Evolutionary conservation across 2,113 vertebrate genomes (phyloP), one percentile per base, ranked within the genome.

Genomic region (Cheirogaleus medius): DNA sequence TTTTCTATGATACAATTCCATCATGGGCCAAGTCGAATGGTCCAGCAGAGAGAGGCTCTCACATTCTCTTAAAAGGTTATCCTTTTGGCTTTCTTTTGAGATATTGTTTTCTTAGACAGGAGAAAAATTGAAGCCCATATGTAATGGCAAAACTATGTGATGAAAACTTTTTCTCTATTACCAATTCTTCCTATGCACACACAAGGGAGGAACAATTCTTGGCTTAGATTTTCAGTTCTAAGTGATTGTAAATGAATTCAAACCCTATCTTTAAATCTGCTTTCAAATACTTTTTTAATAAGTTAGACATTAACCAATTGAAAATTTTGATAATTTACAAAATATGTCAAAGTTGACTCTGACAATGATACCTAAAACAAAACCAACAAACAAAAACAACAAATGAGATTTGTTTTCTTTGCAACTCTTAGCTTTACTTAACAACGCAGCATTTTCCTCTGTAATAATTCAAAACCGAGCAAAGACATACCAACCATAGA

Each of bases 1-100:
- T 97, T 96, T 92, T 95, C 92, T 93, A 74, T 83, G 87, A 95
- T 90, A 88, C 49, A 82, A 95, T 96, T 93, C 73, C 81, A 96
- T 97, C 85, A 81, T 44, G 54, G 81, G 27, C 92, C 90, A 92
- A 80, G 84, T 20, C 18, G n/a, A 95, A 93, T 29, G 54, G 94
- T 49, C 64, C 76, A 92, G 85, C 47, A 64, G 95, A 97, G 64
- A 94, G 68, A 96, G 20, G 13, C 39, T 87, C 52, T 95, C 87
- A 73, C 74, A 69, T 82, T 95, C 95, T 94, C 94, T 90, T 93
- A 87, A 97, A 94, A 97, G 64, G 76, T 77, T 96, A 96, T 88
- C 77, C 47, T 92, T 90, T 77, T 60, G 81, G 84, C 68, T 94
- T 93, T 97, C 85, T 95, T 96, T 88, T 86, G 71, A 97, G 82